Evolutionary conservation across 2,797 vertebrate species (phyloP).

Genomic region (Phataginus tetradactyla): DNA sequence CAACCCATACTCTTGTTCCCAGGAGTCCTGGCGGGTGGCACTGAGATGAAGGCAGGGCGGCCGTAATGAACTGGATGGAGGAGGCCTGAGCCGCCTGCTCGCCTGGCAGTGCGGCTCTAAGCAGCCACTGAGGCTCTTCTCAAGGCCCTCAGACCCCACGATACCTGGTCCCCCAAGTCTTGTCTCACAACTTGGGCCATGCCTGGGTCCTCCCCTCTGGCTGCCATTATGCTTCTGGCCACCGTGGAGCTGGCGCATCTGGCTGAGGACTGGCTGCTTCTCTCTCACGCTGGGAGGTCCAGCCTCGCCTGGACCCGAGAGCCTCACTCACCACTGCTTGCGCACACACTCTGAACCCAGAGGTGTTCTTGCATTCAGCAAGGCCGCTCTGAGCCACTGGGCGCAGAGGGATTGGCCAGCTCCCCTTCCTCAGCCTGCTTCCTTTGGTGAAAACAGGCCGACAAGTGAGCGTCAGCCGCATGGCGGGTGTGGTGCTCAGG

Average conservation of each 20-base stretch:
- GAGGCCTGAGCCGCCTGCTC: background rate
- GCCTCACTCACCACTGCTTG: background rate
- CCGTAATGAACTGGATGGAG: too few relatives aligned
- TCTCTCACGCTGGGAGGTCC: background rate
- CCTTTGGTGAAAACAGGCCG: background rate
- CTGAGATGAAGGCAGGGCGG: background rate
- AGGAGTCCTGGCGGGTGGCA: background rate
- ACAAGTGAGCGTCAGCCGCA: background rate
- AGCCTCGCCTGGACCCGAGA: background rate
- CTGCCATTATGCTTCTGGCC: background rate
- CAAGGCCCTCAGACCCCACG: background rate
- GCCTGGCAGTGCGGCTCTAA: background rate
- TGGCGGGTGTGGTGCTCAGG: background rate
- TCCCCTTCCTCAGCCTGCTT: background rate
- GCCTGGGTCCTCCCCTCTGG: background rate
- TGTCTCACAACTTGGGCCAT: background rate
- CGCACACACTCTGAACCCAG: background rate
- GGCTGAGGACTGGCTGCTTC: background rate
- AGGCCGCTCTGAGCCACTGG: background rate
- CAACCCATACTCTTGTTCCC: background rate
- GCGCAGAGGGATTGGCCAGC: background rate
- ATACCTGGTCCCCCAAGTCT: background rate
- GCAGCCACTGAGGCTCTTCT: background rate
- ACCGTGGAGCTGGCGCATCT: background rate
- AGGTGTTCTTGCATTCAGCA: too few relatives aligned